A percentile compares a stretch with the other conserved stretches of the same genome.
phyloP scores from a whole-genome alignment of 2,797 vertebrate species.

The Rachycentron canadum region DNA sequence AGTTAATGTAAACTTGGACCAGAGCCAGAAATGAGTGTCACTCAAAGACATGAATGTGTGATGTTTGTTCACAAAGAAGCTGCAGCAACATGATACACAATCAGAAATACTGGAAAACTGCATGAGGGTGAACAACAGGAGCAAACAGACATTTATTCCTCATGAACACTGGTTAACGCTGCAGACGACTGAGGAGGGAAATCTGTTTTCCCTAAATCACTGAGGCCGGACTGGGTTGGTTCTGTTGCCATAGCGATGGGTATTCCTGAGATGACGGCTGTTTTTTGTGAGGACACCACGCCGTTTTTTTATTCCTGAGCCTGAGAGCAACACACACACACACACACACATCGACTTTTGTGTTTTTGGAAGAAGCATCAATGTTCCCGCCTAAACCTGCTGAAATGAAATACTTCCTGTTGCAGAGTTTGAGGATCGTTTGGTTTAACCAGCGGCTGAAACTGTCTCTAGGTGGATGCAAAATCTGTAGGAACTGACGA shows the following conservation, averaged over 20 bases:
- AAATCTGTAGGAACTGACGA: background rate
- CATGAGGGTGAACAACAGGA: background rate
- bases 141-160: background rate
- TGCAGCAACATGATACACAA: background rate
- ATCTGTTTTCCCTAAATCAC: conserved; percentile 22
- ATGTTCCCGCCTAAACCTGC: background rate
- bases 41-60: no score
- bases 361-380: background rate
- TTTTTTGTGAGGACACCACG: conserved; percentile 14
- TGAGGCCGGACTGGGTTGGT: conserved; percentile 24
- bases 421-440: background rate
- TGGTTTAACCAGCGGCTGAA: background rate
- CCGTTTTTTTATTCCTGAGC: background rate
- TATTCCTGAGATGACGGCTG: conserved; percentile 46
- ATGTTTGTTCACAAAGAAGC: conserved; percentile 23
- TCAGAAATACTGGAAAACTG: background rate
- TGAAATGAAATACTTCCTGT: background rate
- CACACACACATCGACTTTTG: no score
- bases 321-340: background rate
- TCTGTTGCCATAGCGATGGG: conserved; percentile 63
- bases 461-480: no score
- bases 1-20: no score
- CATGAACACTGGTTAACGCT: conserved; percentile 1
- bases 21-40: no score
- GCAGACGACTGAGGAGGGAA: conserved; percentile 7